Base-by-base conservation (phyloP, 2,113 vertebrate species). In the Anolis sagrei region DNA sequence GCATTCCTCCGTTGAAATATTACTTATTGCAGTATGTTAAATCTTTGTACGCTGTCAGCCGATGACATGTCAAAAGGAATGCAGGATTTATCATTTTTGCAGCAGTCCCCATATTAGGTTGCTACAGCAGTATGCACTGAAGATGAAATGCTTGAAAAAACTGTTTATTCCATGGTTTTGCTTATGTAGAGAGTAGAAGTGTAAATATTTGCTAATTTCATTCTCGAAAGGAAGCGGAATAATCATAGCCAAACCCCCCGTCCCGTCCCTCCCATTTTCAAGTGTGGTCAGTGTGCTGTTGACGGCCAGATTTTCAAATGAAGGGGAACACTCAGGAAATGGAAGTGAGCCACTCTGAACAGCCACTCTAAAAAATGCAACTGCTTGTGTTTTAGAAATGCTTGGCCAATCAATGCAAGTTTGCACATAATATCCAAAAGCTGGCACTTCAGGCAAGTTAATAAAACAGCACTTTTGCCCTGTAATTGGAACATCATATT, bases 311-410 rank as follows among this genome's bases (percentile, higher is more conserved):
- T n/a, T 66, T 75, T 66, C 23, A 54, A n/a, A 32, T 83, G 39
- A 70, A 14, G 25, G 7, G 39, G 11, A 39, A 25, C 83, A 58
- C 34, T 23, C 21, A 73, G 27, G 51, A 73, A 79, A 74, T 39
- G 36, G 19, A 58, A 34, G 10, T 34, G 39, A 69, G 34, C 27
- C 21, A 58, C 54, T 58, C 70, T 58, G 1, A 74, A 73, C 58
- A 39, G n/a, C 13, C 69, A 48, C 25, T 64, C 39, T 19, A 27
- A n/a, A n/a, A 66, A 36, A 32, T 49, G 9, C 29, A 34, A 48
- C 25, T 81, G n/a, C 29, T 62, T 51, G 18, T 66, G 64, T 66
- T 68, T 78, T 81, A 16, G 32, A 86, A 86, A 81, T 18, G 7
- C 61, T 27, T 81, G 44, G 18, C 58, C 21, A 76, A 27, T 75